phyloP scores from a whole-genome alignment of 2,113 vertebrate genomes.

The Tetraodon nigroviridis region DNA sequence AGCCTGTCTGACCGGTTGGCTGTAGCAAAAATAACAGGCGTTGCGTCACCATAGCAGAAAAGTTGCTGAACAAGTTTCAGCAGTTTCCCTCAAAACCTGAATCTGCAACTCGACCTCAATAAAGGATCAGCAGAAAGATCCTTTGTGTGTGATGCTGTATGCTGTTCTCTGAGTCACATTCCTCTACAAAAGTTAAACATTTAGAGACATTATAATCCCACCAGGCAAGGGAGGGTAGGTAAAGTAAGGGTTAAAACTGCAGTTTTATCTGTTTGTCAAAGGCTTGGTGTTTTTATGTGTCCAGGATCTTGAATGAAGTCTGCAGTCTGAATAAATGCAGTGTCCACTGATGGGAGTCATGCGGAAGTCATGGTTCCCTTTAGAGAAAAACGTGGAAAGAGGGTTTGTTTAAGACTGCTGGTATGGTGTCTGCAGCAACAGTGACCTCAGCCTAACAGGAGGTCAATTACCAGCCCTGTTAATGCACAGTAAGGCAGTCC shows the following conservation, averaged over 20 bases:
- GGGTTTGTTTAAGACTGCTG: neutral
- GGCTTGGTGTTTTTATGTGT: neutral
- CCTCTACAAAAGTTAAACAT: slow-evolving; percentile 32
- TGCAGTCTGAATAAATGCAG: slow-evolving; percentile 19
- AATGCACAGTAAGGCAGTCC: neutral
- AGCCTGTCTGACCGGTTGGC: slow-evolving; percentile 34
- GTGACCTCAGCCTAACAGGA: slow-evolving; percentile 31
- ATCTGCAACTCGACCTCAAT: neutral
- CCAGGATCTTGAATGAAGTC: neutral
- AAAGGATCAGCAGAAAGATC: neutral
- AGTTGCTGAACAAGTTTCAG: slow-evolving; percentile 22
- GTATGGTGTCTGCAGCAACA: slow-evolving; percentile 3
- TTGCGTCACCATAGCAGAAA: neutral
- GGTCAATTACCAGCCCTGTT: neutral
- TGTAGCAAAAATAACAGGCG: slow-evolving; percentile 3
- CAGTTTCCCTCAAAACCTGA: neutral
- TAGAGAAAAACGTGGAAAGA: neutral
- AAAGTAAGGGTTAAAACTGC: neutral
- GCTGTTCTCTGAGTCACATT: slow-evolving; percentile 40
- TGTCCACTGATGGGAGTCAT: slow-evolving; percentile 20
- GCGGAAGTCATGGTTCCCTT: slow-evolving; percentile 9
- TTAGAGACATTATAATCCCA: slow-evolving; percentile 46
- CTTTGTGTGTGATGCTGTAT: neutral
- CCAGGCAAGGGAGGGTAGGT: slow-evolving; percentile 7
- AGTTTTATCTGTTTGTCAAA: slow-evolving; percentile 2